Evolutionary conservation across 2,888 invertebrate genomes (phyloP).

Genomic region (Mesorhabditis spiculigera): DNA sequence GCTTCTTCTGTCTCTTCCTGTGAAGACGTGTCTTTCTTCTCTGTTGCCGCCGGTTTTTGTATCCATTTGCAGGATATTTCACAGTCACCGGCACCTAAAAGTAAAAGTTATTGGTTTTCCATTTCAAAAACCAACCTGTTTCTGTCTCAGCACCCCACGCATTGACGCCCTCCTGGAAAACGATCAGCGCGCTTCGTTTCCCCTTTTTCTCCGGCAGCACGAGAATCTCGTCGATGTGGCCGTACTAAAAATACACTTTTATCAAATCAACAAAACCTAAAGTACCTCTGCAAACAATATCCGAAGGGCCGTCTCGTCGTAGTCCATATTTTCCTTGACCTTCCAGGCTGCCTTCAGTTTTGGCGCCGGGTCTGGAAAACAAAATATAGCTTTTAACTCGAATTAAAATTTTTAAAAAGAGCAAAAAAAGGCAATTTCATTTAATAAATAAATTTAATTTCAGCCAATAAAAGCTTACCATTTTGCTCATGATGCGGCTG

Average conservation of each 20-base stretch:
- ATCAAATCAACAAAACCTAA: background rate
- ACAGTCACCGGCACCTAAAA: background rate
- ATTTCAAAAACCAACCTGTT: conserved; percentile 12
- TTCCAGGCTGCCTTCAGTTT: conserved; percentile 1
- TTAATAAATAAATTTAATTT: too few relatives aligned
- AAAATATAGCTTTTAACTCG: background rate
- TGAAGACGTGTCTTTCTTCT: too few relatives aligned
- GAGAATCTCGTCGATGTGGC: conserved; percentile 16
- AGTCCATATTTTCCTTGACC: background rate
- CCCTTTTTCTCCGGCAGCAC: conserved; percentile 17
- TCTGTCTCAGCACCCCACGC: conserved; percentile 29
- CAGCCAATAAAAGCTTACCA: too few relatives aligned
- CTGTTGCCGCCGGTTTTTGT: background rate
- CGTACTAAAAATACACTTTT: conserved; percentile 15
- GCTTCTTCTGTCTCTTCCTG: too few relatives aligned
- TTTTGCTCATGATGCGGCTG: conserved; percentile 4
- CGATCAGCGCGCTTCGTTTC: conserved; percentile 17
- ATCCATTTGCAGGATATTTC: background rate
- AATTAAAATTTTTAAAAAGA: background rate
- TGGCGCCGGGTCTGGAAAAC: background rate
- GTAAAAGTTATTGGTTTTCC: background rate
- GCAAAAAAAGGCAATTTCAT: background rate
- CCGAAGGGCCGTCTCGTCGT: background rate
- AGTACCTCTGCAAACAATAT: background rate
- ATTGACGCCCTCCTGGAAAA: conserved; percentile 19